Percentiles rank a stretch among this genome's conserved stretches.
Evolutionary conservation across 2,888 invertebrate species (phyloP).

Genomic region (Caenorhabditis zanzibari): DNA sequence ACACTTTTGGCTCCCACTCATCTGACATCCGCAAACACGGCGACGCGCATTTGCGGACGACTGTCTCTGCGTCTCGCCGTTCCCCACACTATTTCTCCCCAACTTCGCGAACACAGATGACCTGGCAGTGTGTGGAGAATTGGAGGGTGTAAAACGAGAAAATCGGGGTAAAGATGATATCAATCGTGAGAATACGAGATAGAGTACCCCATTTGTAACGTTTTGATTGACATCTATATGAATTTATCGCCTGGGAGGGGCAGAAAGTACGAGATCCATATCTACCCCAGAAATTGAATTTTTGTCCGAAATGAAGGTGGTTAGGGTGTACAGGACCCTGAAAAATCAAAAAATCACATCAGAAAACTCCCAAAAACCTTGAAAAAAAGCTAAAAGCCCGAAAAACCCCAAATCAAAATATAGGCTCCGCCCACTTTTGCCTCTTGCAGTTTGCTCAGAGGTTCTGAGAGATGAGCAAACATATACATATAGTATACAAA

Average conservation of each 20-base stretch:
- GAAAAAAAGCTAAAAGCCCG: neutral
- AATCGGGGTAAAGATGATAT: slow-evolving; percentile 14
- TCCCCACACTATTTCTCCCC: slow-evolving; percentile 26
- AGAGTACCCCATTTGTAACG: slow-evolving; percentile 1
- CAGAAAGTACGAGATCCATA: neutral
- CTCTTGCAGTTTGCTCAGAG: neutral
- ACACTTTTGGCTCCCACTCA: slow-evolving; percentile 65
- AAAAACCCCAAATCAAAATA: no score
- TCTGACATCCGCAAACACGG: slow-evolving; percentile 54
- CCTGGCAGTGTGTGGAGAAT: neutral
- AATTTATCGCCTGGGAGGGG: no score
- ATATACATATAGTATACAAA: neutral
- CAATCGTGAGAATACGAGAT: neutral
- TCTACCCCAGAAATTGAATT: neutral
- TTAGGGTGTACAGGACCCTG: neutral
- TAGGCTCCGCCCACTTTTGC: slow-evolving; percentile 9
- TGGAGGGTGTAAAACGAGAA: neutral
- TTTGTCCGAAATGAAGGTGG: no score
- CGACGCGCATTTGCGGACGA: slow-evolving; percentile 34
- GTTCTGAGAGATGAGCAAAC: slow-evolving; percentile 5
- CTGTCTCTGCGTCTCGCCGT: slow-evolving; percentile 1
- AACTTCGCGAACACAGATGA: neutral
- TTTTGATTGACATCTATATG: slow-evolving; percentile 14
- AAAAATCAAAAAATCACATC: neutral
- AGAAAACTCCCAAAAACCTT: neutral